Base-by-base conservation (phyloP, 2,113 vertebrate species). In the Plestiodon gilberti region DNA sequence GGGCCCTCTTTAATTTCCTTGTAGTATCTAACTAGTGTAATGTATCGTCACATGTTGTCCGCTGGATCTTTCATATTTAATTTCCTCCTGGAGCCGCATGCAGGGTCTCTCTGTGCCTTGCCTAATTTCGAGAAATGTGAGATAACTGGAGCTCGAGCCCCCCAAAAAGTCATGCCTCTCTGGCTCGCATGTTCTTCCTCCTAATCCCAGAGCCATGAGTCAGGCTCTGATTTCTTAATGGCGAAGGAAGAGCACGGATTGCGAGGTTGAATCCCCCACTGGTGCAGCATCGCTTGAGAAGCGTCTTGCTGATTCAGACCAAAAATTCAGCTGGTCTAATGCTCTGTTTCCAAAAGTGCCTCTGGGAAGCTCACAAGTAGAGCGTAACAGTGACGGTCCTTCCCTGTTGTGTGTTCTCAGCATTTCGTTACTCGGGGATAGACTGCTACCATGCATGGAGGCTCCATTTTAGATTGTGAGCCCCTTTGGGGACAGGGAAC, bases 11-110 rank as follows among this genome's bases (percentile, higher is more conserved):
- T 79, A 79, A 71, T 79, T 86, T 85, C 1, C 84, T 70, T 86
- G 65, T 71, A 86, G 84, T 55, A 25, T 79, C 65, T 86, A 86
- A 86, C 76, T 28, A 71, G 84, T 23, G 55, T 86, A 79, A 85
- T 43, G 84, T 79, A 86, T 79, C 67, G 48, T 57, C 52, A 2
- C 55, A 22, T 59, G 76, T 33, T 35, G 30, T 52, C 75, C 14
- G 33, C 62, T 6, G 20, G 33, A 25, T 69, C 52, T 35, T 85
- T 85, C 15, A 57, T 78, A 38, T 78, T 85, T 85, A 57, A 78
- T 85, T 85, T 85, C 83, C 74, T 85, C 83, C 74, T 38, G 59
- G n/a, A 57, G 40, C 15, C 6, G 4, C n/a, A 7, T 2, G 13
- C 18, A 1, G 38, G 13, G 38, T 14, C 74, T 22, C 64, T 22